Conservation (phyloP, 2,113 vertebrate species). For the Taurulus bubalis region DNA sequence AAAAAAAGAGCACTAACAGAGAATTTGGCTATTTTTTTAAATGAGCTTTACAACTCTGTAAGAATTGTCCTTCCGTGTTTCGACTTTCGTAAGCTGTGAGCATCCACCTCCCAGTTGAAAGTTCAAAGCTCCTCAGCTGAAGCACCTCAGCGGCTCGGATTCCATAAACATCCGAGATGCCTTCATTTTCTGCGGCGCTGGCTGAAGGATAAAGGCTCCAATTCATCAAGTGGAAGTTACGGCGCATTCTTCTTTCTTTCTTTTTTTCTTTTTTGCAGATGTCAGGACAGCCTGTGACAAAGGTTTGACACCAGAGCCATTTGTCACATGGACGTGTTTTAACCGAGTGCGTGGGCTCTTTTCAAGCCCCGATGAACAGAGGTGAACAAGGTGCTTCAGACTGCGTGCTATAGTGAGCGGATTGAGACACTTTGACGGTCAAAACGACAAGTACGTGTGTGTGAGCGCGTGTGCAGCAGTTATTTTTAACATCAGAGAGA, state of each 20-base stretch:
- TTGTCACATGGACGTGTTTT: conserved; percentile 55
- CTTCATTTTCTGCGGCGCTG: conserved; percentile 40
- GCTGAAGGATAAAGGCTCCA: conserved; percentile 49
- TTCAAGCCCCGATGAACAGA: conserved; percentile 1
- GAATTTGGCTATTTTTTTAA: neutral
- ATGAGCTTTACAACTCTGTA: neutral
- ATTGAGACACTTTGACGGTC: conserved; percentile 13
- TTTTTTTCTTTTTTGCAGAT: conserved; percentile 18
- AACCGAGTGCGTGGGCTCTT: conserved; percentile 41
- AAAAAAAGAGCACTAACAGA: neutral
- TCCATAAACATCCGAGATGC: conserved; percentile 64
- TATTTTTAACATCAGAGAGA: conserved; percentile 70
- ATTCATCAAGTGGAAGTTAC: conserved; percentile 59
- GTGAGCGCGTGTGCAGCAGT: conserved; percentile 29
- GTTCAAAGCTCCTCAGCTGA: conserved; percentile 43
- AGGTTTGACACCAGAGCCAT: conserved; percentile 66
- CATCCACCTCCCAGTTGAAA: conserved; percentile 35
- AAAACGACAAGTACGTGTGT: conserved; percentile 14
- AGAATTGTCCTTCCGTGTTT: neutral
- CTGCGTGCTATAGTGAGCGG: neutral
- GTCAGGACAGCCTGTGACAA: conserved; percentile 56
- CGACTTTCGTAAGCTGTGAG: neutral
- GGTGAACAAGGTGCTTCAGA: conserved; percentile 1
- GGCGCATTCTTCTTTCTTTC: conserved; percentile 7
- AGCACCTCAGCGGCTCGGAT: conserved; percentile 51